phyloP scores from a whole-genome alignment of 1,140 invertebrate species.

The Macrotrachela quadricornifera region DNA sequence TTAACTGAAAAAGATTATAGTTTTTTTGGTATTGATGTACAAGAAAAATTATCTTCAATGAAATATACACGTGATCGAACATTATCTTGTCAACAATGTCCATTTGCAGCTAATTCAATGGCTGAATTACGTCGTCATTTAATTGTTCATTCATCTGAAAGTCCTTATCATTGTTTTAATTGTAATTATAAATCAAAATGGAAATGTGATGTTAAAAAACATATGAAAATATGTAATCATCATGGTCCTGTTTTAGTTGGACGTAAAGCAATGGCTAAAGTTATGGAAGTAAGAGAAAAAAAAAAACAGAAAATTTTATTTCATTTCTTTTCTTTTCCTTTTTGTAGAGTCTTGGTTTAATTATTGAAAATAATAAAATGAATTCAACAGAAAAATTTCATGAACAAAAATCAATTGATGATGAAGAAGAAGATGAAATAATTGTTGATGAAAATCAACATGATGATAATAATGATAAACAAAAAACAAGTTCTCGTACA shows the following conservation, averaged over 20 bases:
- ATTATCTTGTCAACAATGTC: slow-evolving; percentile 20
- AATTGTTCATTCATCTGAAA: slow-evolving; percentile 24
- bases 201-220: slow-evolving; percentile 30
- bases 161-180: slow-evolving; percentile 23
- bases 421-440: too few species aligned
- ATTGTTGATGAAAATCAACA: too few species aligned
- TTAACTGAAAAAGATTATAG: background rate
- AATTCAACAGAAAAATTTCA: too few species aligned
- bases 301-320: too few species aligned
- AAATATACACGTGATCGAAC: background rate
- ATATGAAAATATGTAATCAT: slow-evolving; percentile 17
- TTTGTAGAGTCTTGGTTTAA: too few species aligned
- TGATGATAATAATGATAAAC: too few species aligned
- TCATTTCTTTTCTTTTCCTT: too few species aligned
- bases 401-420: too few species aligned
- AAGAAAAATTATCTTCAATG: background rate
- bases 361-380: too few species aligned
- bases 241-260: slow-evolving; percentile 6
- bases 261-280: slow-evolving; percentile 6
- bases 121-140: slow-evolving; percentile 24
- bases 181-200: slow-evolving; percentile 26
- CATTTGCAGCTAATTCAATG: slow-evolving; percentile 21
- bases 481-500: too few species aligned
- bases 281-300: background rate
- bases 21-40: background rate